Evolutionary conservation across 2,888 invertebrate species (phyloP).

Genomic region (Drosophila nr. perissopoda): DNA sequence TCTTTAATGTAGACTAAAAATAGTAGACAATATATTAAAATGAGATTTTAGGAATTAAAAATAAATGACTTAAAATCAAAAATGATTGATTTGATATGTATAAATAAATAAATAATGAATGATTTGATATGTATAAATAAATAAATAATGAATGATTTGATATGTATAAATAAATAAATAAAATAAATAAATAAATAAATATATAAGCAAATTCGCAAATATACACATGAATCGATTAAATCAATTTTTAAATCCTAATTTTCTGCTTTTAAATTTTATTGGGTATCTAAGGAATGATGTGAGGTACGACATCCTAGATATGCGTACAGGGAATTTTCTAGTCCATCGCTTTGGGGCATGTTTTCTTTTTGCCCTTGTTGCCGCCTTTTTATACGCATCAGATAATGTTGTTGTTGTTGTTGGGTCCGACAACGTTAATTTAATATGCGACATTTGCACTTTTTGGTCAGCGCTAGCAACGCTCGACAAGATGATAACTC

Average conservation of each 20-base stretch:
- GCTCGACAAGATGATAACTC: conserved; percentile 23
- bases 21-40: neutral
- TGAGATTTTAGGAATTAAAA: no score
- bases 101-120: no score
- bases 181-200: no score
- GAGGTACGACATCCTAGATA: neutral
- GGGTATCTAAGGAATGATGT: neutral
- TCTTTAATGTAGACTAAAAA: neutral
- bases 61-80: no score
- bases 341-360: neutral
- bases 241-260: neutral
- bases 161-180: no score
- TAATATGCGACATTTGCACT: conserved; percentile 80
- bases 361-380: conserved; percentile 13
- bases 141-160: no score
- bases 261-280: neutral
- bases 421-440: conserved; percentile 61
- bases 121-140: neutral
- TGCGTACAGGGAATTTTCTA: conserved; percentile 10
- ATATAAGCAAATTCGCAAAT: neutral
- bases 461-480: conserved; percentile 55
- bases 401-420: conserved; percentile 47
- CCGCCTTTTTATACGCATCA: conserved; percentile 51
- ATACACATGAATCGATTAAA: neutral
- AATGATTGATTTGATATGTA: no score